Base-by-base conservation (phyloP, 2,888 invertebrate genomes). In the Dryococelus australis region DNA sequence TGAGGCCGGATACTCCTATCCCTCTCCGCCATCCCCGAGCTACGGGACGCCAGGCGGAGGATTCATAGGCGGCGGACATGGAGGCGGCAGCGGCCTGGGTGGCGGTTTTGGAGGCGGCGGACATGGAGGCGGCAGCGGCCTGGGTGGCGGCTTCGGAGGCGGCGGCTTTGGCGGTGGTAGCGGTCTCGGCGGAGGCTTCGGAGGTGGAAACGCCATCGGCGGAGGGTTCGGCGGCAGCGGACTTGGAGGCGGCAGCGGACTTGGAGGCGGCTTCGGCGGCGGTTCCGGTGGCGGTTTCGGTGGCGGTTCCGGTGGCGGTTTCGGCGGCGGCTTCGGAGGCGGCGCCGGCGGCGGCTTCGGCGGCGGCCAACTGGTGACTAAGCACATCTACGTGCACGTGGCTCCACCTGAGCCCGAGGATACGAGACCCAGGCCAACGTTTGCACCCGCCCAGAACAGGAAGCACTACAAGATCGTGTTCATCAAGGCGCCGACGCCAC, bases 401-500 rank as follows among this genome's bases (percentile, higher is more conserved):
- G 97, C 97, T 86, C 97, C 97, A 91, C 97, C 96, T 94, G 97
- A 97, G 92, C 97, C 96, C 26, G 88, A 92, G 10, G 88, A 92
- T 9, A 95, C 96, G 91, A 95, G 96, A 90, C 94, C 95, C 87
- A 80, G 85, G 84, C 80, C 51, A 9, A 86, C 86, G 20, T 95
- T 96, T 90, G 93, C 93, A 10, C 94, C 94, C 26, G 94, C 97
- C 84, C 97, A 97, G 93, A 43, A 28, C 43, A 83, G 83, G 83
- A 97, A 97, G 91, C 97, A 97, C 93, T 97, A 97, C 95, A 97
- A 97, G 92, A 97, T 97, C 92, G 97, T 97, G 93, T 97, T 97
- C 95, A 97, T 97, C 93, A 97, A 97, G 94, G 97, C 97, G 87
- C 97, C 97, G 91, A 95, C 97, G 90, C 95, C 97, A 89, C 97